Conservation (phyloP, 2,888 invertebrate genomes). For the Pachycephus smyrnensis region DNA sequence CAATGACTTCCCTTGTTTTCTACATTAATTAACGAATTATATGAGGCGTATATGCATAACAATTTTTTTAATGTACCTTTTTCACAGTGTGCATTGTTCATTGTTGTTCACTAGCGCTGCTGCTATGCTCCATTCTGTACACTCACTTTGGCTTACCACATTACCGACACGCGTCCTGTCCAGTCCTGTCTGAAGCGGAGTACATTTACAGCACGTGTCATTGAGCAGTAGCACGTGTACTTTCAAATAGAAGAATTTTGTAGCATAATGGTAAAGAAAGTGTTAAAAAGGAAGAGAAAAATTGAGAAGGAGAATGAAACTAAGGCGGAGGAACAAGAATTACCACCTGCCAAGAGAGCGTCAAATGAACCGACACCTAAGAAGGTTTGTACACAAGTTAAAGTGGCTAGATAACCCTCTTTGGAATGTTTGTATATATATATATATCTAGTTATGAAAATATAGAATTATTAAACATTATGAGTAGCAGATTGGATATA, state of each 20-base stretch:
- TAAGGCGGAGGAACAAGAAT: constrained; percentile 42
- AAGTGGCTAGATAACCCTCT: background rate
- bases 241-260: background rate
- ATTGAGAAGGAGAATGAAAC: constrained; percentile 32
- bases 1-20: no score
- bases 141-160: no score
- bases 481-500: background rate
- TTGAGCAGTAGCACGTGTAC: background rate
- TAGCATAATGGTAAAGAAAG: constrained; percentile 38
- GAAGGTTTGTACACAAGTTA: constrained; percentile 70
- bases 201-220: background rate
- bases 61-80: no score
- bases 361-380: constrained; percentile 80
- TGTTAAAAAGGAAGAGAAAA: constrained; percentile 46
- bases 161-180: background rate
- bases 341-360: constrained; percentile 72
- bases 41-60: no score
- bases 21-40: no score
- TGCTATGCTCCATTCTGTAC: no score
- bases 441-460: constrained; percentile 9
- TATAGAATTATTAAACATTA: background rate
- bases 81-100: no score
- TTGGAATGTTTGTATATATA: background rate
- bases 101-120: no score
- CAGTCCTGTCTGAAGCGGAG: background rate